These are phyloP conservation scores for Etheostoma perlongum DNA, from an alignment of 2,797 vertebrate genomes.

Conservation along the genomic window DNA sequence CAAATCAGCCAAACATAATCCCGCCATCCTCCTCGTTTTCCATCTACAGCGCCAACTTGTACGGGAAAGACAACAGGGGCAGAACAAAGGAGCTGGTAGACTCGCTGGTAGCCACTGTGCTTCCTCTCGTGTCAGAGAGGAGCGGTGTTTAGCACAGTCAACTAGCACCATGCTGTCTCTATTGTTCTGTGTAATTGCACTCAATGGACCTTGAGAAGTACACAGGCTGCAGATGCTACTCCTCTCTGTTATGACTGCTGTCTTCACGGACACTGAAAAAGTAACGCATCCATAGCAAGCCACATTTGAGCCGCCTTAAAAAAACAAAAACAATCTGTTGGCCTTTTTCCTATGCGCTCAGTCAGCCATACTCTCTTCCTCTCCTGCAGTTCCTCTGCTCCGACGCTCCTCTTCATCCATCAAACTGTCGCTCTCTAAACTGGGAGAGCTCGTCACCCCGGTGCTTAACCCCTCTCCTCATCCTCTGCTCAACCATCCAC, in stretches of 20 bases:
- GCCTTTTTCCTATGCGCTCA: constrained; percentile 20
- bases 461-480: constrained; percentile 77
- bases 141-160: constrained; percentile 75
- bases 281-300: neutral
- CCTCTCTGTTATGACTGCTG: constrained; percentile 23
- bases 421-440: constrained; percentile 75
- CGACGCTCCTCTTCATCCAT: constrained; percentile 73
- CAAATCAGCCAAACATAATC: constrained; percentile 84
- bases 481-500: constrained; percentile 64
- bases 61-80: constrained; percentile 32
- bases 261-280: constrained; percentile 26
- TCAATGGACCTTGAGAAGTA: constrained; percentile 77
- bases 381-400: constrained; percentile 52
- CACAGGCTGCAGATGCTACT: constrained; percentile 32
- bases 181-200: constrained; percentile 84
- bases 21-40: constrained; percentile 64
- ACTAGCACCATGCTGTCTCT: constrained; percentile 72
- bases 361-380: constrained; percentile 30
- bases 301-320: neutral
- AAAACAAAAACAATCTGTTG: neutral
- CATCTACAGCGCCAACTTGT: constrained; percentile 28
- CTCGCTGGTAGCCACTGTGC: constrained; percentile 25
- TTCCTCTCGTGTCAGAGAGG: constrained; percentile 63
- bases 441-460: constrained; percentile 70
- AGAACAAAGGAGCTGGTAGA: constrained; percentile 63